These are phyloP conservation scores for Alligator sinensis DNA, from an alignment of 2,113 vertebrate species.

Conservation along the genomic window DNA sequence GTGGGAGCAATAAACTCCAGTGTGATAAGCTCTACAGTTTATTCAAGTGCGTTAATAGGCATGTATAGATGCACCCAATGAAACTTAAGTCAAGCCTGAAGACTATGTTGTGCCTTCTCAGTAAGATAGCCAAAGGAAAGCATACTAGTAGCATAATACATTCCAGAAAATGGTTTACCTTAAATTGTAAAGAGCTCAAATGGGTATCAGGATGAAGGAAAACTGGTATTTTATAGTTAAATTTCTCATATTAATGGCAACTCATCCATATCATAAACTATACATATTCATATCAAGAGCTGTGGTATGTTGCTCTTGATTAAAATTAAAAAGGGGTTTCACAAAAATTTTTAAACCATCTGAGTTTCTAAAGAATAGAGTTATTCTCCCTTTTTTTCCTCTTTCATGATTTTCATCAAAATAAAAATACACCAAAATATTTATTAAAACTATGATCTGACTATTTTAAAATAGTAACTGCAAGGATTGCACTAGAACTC, in stretches of 20 bases:
- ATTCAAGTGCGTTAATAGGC: no score
- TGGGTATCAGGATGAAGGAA: background rate
- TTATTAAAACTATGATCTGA: background rate
- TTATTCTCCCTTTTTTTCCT: background rate
- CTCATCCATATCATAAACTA: background rate
- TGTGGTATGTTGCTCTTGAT: no score
- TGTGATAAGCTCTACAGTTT: no score
- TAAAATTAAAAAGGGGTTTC: background rate
- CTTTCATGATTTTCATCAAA: background rate
- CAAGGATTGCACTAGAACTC: background rate
- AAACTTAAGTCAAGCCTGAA: constrained; percentile 3
- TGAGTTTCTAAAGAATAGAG: background rate
- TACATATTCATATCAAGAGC: background rate
- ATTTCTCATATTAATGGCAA: background rate
- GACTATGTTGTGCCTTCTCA: background rate
- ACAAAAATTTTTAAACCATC: background rate
- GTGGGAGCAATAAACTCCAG: no score
- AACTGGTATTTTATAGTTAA: background rate
- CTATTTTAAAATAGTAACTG: background rate
- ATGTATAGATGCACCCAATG: no score
- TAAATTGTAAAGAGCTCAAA: background rate
- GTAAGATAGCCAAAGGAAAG: background rate
- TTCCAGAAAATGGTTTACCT: background rate
- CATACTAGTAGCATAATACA: background rate
- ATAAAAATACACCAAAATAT: background rate